phyloP scores from a whole-genome alignment of 2,113 vertebrate genomes.

The Periophthalmus modestus region DNA sequence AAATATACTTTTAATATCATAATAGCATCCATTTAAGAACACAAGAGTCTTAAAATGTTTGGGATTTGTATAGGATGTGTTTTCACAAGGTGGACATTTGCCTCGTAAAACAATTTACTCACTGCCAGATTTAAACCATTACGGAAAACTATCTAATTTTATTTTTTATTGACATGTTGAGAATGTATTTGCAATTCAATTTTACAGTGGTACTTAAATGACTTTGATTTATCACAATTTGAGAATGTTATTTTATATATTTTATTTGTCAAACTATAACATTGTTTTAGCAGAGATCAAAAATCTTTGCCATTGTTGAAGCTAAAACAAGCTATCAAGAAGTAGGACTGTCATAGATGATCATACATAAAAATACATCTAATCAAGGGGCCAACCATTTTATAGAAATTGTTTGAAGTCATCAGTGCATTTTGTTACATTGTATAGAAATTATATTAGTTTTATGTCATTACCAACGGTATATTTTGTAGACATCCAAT shows the following conservation, averaged over 20 bases:
- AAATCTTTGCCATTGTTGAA: neutral
- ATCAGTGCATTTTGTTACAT: neutral
- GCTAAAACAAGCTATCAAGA: neutral
- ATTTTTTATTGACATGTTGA: no score
- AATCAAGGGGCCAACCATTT: slow-evolving; percentile 22
- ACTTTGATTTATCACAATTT: neutral
- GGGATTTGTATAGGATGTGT: no score
- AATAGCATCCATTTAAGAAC: no score
- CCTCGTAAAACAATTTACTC: no score
- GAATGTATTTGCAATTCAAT: no score
- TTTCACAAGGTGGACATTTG: no score
- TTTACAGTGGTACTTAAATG: neutral
- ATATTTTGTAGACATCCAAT: neutral
- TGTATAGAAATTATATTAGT: neutral
- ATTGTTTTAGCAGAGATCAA: slow-evolving; percentile 1
- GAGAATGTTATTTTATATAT: no score
- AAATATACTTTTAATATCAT: no score
- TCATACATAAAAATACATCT: neutral
- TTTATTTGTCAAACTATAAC: neutral
- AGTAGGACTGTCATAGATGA: neutral
- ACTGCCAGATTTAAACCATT: no score
- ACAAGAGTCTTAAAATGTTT: no score
- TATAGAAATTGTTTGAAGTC: neutral
- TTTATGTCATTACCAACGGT: neutral
- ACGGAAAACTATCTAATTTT: no score